Evolutionary conservation across 2,113 vertebrate genomes (phyloP).

Genomic region (Poeciliopsis occidentalis): DNA sequence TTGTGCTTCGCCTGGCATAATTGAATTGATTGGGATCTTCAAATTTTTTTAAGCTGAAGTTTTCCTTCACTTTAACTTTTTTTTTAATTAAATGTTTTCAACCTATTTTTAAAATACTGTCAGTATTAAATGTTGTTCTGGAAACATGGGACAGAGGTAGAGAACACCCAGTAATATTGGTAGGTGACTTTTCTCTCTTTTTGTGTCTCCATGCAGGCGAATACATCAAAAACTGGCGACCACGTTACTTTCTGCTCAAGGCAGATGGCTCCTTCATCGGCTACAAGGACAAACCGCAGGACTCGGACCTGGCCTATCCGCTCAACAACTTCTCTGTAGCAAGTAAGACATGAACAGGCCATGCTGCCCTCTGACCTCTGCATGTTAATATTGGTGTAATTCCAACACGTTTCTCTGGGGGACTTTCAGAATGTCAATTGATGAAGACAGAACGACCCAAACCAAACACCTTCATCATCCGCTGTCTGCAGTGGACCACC

Average conservation of each 20-base stretch:
- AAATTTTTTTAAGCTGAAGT: no score
- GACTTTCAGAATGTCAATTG: slow-evolving; percentile 86
- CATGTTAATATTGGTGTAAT: background rate
- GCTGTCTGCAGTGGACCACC: slow-evolving; percentile 97
- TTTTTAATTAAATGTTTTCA: no score
- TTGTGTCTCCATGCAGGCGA: slow-evolving; percentile 81
- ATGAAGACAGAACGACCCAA: slow-evolving; percentile 98
- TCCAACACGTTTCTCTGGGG: background rate
- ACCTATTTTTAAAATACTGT: no score
- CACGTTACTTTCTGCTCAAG: slow-evolving; percentile 95
- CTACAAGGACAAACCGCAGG: slow-evolving; percentile 98
- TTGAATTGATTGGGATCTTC: no score
- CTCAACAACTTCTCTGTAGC: slow-evolving; percentile 99
- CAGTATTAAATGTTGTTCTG: no score
- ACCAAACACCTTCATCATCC: slow-evolving; percentile 97
- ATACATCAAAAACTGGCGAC: slow-evolving; percentile 98
- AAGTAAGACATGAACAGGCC: slow-evolving; percentile 79
- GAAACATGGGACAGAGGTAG: no score
- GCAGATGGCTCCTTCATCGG: slow-evolving; percentile 97
- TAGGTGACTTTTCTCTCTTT: background rate
- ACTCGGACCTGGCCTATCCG: slow-evolving; percentile 95
- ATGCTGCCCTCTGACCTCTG: accelerated
- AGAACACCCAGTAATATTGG: background rate
- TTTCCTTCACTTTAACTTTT: no score
- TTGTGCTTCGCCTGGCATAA: no score